Evolutionary conservation across 1,140 invertebrate species (phyloP), one percentile per base, ranked within the genome.

Genomic region (Monochamus saltuarius): DNA sequence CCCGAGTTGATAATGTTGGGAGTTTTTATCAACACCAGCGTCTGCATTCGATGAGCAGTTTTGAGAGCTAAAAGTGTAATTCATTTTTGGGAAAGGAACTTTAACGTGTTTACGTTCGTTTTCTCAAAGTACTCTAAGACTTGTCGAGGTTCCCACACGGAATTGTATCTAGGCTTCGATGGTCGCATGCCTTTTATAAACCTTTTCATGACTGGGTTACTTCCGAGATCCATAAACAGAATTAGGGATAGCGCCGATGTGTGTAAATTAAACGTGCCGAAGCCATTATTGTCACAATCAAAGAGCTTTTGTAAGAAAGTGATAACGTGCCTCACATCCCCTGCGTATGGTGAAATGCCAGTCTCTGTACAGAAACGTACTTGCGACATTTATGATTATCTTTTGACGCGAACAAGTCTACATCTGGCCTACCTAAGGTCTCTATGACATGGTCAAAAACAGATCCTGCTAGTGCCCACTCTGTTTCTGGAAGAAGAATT

Each of bases 41-140:
- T 51, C 14, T 51, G 49, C n/a, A 51, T 10, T 51, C 49, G 10
- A 22, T 19, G 17, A 22, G 34, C n/a, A n/a, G n/a, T n/a, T n/a
- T n/a, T n/a, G n/a, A n/a, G n/a, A n/a, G 2, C 22, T 29, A 6
- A 29, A 29, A 29, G 6, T n/a, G n/a, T n/a, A n/a, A n/a, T n/a
- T n/a, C 2, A 29, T 29, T 2, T 29, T 29, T 29, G 22, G 6
- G 22, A 29, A 29, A 29, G 22, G 22, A 29, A 14, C 2, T 29
- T 51, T 22, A 51, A 19, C 14, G 34, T 22, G 34, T 51, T 51
- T 22, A 22, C 17, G n/a, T n/a, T n/a, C n/a, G 6, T 29, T 29
- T 29, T 29, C 22, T 6, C 22, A 3, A 52, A n/a, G 13, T 52
- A 52, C 7, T 13, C 10, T 35, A 52, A 35, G 17, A 52, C 13